Percentiles rank a stretch among this genome's conserved stretches.
Evolutionary conservation across 2,797 vertebrate genomes (phyloP).

Genomic region (Myotis daubentonii): DNA sequence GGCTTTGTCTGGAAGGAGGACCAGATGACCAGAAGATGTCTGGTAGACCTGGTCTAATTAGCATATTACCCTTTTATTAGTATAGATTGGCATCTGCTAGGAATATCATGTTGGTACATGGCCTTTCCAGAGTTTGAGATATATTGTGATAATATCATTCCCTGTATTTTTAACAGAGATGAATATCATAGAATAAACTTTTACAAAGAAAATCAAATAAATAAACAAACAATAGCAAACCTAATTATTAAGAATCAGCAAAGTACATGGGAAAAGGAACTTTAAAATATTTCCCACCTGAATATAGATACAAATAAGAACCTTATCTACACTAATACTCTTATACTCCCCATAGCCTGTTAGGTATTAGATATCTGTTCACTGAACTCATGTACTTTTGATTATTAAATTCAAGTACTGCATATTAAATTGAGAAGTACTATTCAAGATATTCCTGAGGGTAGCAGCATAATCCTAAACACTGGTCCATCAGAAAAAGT

Average conservation of each 20-base stretch:
- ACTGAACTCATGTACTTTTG: constrained; percentile 72
- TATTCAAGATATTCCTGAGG: constrained; percentile 45
- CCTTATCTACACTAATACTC: constrained; percentile 19
- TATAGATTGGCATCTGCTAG: neutral
- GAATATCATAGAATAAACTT: constrained; percentile 23
- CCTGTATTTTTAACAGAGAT: constrained; percentile 25
- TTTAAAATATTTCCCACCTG: constrained; percentile 40
- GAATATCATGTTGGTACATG: neutral
- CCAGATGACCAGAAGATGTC: too few species aligned
- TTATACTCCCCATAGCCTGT: constrained; percentile 4
- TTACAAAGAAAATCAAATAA: constrained; percentile 41
- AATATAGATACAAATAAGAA: constrained; percentile 30
- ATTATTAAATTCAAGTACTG: constrained; percentile 73
- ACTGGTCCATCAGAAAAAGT: neutral
- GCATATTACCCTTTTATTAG: too few species aligned
- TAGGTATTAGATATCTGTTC: constrained; percentile 57
- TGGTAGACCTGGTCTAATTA: too few species aligned
- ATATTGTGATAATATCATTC: neutral
- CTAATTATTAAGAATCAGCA: constrained; percentile 16
- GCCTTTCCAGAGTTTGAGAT: neutral
- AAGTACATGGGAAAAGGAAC: neutral
- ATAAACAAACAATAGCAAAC: constrained; percentile 16
- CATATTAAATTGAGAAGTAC: constrained; percentile 55
- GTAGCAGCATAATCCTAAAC: constrained; percentile 46
- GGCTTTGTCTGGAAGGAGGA: too few species aligned